phyloP scores from a whole-genome alignment of 2,888 invertebrate genomes.

The Trissonchulus sp. region DNA sequence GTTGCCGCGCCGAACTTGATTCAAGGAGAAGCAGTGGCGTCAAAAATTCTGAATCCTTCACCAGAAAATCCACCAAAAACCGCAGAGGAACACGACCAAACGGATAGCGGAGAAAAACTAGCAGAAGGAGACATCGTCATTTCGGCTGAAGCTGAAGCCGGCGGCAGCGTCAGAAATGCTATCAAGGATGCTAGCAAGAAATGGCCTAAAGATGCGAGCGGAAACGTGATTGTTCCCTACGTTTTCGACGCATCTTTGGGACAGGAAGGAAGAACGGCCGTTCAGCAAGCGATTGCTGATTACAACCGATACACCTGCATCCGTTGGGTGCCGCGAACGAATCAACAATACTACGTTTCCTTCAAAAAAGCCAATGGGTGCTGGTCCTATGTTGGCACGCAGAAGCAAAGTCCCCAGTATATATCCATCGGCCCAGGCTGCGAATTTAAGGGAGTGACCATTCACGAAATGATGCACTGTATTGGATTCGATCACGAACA shows the following conservation, averaged over 20 bases:
- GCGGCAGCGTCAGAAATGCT: not conserved
- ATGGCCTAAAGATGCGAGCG: constrained; percentile 11
- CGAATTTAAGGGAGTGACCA: not conserved
- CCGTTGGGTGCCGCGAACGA: not conserved
- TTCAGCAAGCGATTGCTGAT: not conserved
- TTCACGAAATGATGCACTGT: constrained; percentile 1
- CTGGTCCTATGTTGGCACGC: not conserved
- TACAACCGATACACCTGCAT: not conserved
- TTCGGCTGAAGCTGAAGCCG: not conserved
- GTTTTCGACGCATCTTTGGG: not conserved
- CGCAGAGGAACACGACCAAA: no score
- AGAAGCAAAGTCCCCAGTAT: not conserved
- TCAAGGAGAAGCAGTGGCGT: no score
- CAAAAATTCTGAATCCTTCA: no score
- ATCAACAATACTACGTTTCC: not conserved
- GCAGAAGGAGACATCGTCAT: not conserved
- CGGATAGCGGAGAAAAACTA: not conserved
- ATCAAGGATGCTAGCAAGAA: not conserved
- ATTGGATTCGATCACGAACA: constrained; percentile 1
- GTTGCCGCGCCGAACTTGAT: no score
- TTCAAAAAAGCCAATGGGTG: no score
- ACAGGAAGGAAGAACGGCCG: not conserved
- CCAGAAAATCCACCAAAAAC: no score
- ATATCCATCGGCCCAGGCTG: not conserved
- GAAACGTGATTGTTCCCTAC: constrained; percentile 4